Evolutionary conservation across 2,888 invertebrate species (phyloP), one percentile per base, ranked within the genome.

Genomic region (Ectropis crepuscularia): DNA sequence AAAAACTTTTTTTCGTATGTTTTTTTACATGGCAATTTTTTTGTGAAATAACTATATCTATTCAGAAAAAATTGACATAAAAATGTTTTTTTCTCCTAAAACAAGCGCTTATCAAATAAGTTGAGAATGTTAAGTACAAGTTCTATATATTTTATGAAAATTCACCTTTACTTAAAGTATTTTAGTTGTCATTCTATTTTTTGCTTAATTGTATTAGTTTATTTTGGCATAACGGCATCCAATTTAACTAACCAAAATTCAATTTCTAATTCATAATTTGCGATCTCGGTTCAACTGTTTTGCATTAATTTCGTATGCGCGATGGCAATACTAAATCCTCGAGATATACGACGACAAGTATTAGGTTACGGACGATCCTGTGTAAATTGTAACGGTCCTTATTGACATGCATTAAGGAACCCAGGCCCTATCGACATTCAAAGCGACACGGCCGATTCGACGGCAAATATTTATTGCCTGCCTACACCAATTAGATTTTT

Each of bases 401-500:
- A 89, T 89, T 89, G 87, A 79, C 85, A 88, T 88, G 88, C 87
- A 87, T 88, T 87, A 85, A 83, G 74, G 80, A 80, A 75, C 78
- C 79, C 78, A 75, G 76, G 74, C 75, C 82, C 85, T 76, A 88
- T 88, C 87, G 83, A 78, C 80, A 88, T 88, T 87, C 84, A 80
- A 68, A 74, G 77, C 84, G 79, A 81, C 81, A 78, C 79, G 74
- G 79, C 65, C 80, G 75, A 77, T 79, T 76, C 83, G 75, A 74
- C 78, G 73, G 83, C 83, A 86, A 88, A 88, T 89, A 89, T 88
- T 88, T 89, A 89, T 87, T 79, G 81, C 81, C 76, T 79, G 81
- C 82, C 79, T 74, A 79, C 76, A 80, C 83, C 88, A 89, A 90
- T 89, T 89, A 89, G 85, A 86, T 86, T 88, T 89, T 89, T 86